Base-by-base conservation (phyloP, 2,888 invertebrate genomes). In the Blomia tropicalis region DNA sequence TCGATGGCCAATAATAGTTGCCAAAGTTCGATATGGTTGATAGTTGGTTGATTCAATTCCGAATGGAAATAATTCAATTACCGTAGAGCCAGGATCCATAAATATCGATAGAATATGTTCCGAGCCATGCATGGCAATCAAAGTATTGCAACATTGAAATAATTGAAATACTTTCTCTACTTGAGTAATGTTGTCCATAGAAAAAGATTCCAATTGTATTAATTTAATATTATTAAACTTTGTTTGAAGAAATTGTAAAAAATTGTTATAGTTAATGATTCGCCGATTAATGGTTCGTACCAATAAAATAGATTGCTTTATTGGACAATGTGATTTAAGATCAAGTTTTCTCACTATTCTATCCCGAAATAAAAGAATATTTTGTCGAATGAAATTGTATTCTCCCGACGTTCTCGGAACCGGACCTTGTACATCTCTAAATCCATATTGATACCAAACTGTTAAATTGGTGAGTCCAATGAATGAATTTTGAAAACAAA, bases 361-460 rank as follows among this genome's bases (percentile, higher is more conserved):
- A 4, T 43, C 41, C 1, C 14, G 23, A 3, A 63, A 29, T 19
- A 22, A 22, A 25, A 19, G 1, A 63, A 63, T 60, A 3, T 27
- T 62, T 27, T 44, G 47, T 53, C 43, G 19, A 22, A 63, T 58
- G 2, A 43, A 27, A n/a, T 29, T 5, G 7, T 32, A 29, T 29
- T 63, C 59, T n/a, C 30, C 51, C 4, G 4, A 2, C 0, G 30
- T 29, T 53, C 64, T 67, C 25, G 64, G 61, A 36, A 74, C 30
- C 2, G 76, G 74, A 27, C 75, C 74, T 67, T 77, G 77, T 1
- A 73, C 74, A 58, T 68, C 64, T 29, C 67, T 67, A 69, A 77
- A 78, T 2, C 78, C 78, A 71, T 77, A 78, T 56, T 78, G 74
- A 69, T 76, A 78, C 76, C 77, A 77, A 2, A 71, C 66, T 23